Base-by-base conservation (phyloP, 2,888 invertebrate genomes). In the Cecidostiba fungosa region DNA sequence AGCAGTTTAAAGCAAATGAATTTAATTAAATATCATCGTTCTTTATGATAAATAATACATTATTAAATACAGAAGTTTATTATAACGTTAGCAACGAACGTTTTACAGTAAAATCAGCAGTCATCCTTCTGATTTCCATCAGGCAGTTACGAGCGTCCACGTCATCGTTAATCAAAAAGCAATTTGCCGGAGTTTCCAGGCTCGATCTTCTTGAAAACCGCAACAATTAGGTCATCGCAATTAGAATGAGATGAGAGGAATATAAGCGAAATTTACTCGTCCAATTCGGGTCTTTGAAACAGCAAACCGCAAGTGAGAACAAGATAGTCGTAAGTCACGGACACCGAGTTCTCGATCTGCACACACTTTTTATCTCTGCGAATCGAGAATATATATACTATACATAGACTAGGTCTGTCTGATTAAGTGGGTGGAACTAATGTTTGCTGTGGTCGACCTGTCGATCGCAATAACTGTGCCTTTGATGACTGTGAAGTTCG, bases 401-500 rank as follows among this genome's bases (percentile, higher is more conserved):
- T 4, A 16, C 29, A 32, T 29, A 54, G 16, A 19, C 16, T 10
- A 16, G 29, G 16, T 29, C 16, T 3, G 4, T 6, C n/a, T 5
- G 12, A n/a, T 36, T 16, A 10, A n/a, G 12, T 19, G 36, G 29
- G 10, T 36, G 36, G 1, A 70, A 32, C 6, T 6, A 32, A 32
- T 5, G 3, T 32, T 5, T 14, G 4, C 0, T 19, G 6, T 6
- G 16, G 32, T 4, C 78, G 88, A 95, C 96, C 95, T 95, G 89
- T 96, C 94, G 86, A 96, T 95, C 14, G 91, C 91, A 0, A 94
- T 93, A 93, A 96, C 94, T 4, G 94, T 93, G 32, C 95, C 95
- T 8, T 94, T 91, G n/a, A 96, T 94, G 3, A 96, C 94, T 89
- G 96, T 96, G 0, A 96, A 94, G 93, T 96, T 96, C 78, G 95